Evolutionary conservation across 2,797 vertebrate species (phyloP), one percentile per base, ranked within the genome.

Genomic region (Phylloscopus collybita): DNA sequence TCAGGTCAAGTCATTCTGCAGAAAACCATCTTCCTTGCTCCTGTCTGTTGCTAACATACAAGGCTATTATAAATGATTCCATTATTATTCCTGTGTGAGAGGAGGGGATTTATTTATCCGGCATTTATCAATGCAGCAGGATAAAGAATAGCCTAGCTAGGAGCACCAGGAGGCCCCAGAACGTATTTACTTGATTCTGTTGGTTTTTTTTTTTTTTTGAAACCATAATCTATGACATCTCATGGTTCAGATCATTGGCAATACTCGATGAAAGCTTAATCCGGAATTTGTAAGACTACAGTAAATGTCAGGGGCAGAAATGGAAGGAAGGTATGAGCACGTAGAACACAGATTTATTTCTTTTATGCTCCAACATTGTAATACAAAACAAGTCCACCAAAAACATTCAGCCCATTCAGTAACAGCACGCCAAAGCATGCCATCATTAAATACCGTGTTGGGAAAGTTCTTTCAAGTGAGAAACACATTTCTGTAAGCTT

Each of bases 61-160:
- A 90, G 62, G 49, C 69, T 85, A 82, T 96, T 95, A 95, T 88
- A 97, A 97, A 97, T 95, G 6, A 95, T 95, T 94, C 92, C 40
- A 91, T 93, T 95, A 97, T 96, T 96, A 94, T 92, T 97, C 89
- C 65, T 88, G 18, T 85, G 84, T 88, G 89, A 96, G 90, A 71
- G 59, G 93, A 78, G 29, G 44, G 86, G 86, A 97, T 97, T 96
- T 97, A 97, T 93, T 92, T 93, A 80, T 47, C 51, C 80, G 80
- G 80, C 88, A 93, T 96, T 96, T 96, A 96, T 97, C 93, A 97
- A 29, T 78, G 64, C 85, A 92, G 50, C 34, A 90, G 81, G 76
- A 89, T 92, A 91, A 96, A 95, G 60, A 92, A 93, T 83, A 93
- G 82, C 72, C 64, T 90, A 74, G 19, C 29, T 73, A 91, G 65